Evolutionary conservation across 2,888 invertebrate genomes (phyloP), one percentile per base, ranked within the genome.

Genomic region (Drosophila histrio): DNA sequence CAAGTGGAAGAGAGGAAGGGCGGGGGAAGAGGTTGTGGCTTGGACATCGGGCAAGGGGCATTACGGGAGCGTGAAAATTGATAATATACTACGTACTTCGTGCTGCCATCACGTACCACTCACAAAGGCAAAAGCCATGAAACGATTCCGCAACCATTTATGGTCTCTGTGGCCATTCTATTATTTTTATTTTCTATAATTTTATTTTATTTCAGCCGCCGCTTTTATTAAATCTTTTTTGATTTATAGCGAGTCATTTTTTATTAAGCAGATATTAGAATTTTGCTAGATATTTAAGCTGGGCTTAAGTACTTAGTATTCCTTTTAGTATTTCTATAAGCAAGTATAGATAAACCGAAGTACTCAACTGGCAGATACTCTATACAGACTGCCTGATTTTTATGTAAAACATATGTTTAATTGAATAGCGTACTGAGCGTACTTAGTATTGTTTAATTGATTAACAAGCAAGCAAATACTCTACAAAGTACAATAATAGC

Each of bases 61-160:
- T 19, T 41, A 24, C 39, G 38, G 60, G 63, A 64, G 76, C 65
- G 72, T 79, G 75, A 69, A 77, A 79, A 79, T 76, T 83, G 73
- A 77, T 83, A 74, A 86, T 77, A 72, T 72, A 81, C 70, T 72
- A 81, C 70, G 72, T 68, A 77, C 50, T 67, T 62, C 41, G 44
- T 46, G 75, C 78, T 54, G 53, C 47, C 57, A 30, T 49, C 72
- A 73, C 74, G 64, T 73, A 69, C 47, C 64, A 72, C 64, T 70
- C 53, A 56, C 58, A 70, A 36, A 36, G 22, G 49, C 59, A 60
- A 21, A 60, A 38, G 9, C 64, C 60, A 46, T 61, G 53, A 73
- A 73, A 73, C 57, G 59, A 69, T 57, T 69, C 47, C 32, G 38
- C 39, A 49, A 30, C 19, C 58, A 72, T 69, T 72, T 64, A 39